These are phyloP conservation scores for Tribolium castaneum DNA, from an alignment of 1,140 invertebrate species.

Conservation along the genomic window DNA sequence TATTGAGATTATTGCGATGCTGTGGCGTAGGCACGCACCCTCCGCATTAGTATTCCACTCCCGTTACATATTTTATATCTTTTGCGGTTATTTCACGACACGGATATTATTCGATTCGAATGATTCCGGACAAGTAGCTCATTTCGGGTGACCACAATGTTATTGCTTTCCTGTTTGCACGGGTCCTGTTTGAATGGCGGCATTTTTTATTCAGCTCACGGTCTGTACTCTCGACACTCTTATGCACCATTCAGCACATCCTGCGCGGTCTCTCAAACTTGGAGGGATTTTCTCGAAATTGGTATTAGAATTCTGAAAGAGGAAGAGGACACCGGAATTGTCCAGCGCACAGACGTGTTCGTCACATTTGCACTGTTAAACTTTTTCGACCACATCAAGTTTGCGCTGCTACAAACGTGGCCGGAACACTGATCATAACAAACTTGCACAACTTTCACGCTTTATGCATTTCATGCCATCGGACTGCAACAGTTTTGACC, in stretches of 20 bases:
- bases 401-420: constrained; percentile 36
- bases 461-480: constrained; percentile 12
- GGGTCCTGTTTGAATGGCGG: background rate
- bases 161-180: constrained; percentile 56
- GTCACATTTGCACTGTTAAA: constrained; percentile 51
- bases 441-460: constrained; percentile 35
- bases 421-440: constrained; percentile 36
- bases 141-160: constrained; percentile 58
- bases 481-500: too few relatives aligned
- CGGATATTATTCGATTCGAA: constrained; percentile 57
- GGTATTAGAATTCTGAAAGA: constrained; percentile 47
- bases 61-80: constrained; percentile 60
- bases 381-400: constrained; percentile 52
- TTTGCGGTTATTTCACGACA: constrained; percentile 57
- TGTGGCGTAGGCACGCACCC: constrained; percentile 27
- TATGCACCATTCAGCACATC: constrained; percentile 44
- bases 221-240: constrained; percentile 33
- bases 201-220: constrained; percentile 34
- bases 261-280: constrained; percentile 40
- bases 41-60: constrained; percentile 56
- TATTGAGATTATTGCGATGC: too few relatives aligned
- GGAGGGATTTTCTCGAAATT: constrained; percentile 49
- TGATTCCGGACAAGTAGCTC: constrained; percentile 57
- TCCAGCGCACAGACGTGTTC: constrained; percentile 48
- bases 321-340: constrained; percentile 48